phyloP scores from a whole-genome alignment of 2,888 invertebrate genomes.

The Tyria jacobaeae region DNA sequence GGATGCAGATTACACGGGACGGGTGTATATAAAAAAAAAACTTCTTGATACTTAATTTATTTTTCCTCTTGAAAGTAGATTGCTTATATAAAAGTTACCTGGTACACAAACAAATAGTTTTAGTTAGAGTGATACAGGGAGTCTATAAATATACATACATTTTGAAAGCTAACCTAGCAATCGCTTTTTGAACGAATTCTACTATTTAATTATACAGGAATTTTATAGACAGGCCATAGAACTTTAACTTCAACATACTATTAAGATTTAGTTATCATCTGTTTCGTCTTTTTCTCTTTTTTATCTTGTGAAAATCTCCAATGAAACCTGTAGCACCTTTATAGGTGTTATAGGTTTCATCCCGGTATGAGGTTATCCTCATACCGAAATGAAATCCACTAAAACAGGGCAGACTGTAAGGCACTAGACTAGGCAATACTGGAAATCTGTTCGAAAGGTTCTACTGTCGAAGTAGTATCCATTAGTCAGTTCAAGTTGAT shows the following conservation, averaged over 20 bases:
- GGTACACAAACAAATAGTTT: not conserved
- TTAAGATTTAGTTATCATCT: too few species aligned
- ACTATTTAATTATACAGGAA: not conserved
- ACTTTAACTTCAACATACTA: not conserved
- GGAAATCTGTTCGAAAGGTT: too few species aligned
- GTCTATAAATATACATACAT: not conserved
- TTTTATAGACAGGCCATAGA: not conserved
- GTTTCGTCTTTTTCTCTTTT: too few species aligned
- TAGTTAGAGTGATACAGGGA: not conserved
- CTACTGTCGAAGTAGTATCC: too few species aligned
- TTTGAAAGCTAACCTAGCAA: not conserved
- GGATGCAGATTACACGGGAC: slow-evolving; percentile 2
- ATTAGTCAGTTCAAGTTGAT: too few species aligned
- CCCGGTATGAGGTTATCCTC: too few species aligned
- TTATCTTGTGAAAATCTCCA: too few species aligned
- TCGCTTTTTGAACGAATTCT: not conserved
- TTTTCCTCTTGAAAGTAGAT: not conserved
- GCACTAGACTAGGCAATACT: too few species aligned
- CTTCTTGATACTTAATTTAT: not conserved
- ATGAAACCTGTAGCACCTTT: too few species aligned
- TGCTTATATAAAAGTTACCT: not conserved
- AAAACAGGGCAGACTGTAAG: too few species aligned
- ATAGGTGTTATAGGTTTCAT: too few species aligned
- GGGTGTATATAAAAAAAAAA: slow-evolving; percentile 1
- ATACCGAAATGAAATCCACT: too few species aligned